Evolutionary conservation across 1,140 invertebrate species (phyloP).

Genomic region (Habropoda laboriosa): DNA sequence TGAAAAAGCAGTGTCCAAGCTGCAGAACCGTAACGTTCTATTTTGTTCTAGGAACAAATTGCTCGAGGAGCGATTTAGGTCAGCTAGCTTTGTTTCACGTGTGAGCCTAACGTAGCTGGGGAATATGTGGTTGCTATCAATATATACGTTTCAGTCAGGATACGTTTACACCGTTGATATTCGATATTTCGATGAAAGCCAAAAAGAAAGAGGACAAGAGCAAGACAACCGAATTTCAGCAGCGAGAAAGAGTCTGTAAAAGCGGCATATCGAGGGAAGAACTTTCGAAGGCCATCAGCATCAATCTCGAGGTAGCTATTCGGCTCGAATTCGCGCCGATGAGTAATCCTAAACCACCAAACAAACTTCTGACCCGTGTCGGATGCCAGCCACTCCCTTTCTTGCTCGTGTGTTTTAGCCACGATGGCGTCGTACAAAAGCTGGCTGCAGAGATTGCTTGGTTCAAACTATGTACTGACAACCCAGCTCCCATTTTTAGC

Average conservation of each 20-base stretch:
- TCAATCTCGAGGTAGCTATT: constrained; percentile 3
- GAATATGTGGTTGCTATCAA: not conserved
- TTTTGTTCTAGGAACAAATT: constrained; percentile 11
- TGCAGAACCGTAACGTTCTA: not conserved
- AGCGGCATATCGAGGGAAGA: not conserved
- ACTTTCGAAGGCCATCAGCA: not conserved
- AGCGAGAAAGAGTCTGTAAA: not conserved
- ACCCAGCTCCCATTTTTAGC: no score
- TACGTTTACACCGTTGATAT: constrained; percentile 37
- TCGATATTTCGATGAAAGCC: constrained; percentile 31
- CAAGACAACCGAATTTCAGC: not conserved
- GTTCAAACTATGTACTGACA: not conserved
- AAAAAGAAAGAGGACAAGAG: not conserved
- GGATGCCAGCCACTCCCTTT: constrained; percentile 21
- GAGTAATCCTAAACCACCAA: constrained; percentile 51
- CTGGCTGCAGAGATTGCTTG: not conserved
- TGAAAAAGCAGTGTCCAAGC: not conserved
- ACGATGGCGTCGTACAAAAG: not conserved
- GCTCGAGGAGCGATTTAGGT: constrained; percentile 10
- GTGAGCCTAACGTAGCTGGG: not conserved
- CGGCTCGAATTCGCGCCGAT: constrained; percentile 36
- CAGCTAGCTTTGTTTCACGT: not conserved
- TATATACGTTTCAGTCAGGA: not conserved
- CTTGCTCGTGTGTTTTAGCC: not conserved
- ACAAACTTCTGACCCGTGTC: constrained; percentile 29